Base-by-base conservation (phyloP, 2,888 invertebrate species). In the Acleris literana region DNA sequence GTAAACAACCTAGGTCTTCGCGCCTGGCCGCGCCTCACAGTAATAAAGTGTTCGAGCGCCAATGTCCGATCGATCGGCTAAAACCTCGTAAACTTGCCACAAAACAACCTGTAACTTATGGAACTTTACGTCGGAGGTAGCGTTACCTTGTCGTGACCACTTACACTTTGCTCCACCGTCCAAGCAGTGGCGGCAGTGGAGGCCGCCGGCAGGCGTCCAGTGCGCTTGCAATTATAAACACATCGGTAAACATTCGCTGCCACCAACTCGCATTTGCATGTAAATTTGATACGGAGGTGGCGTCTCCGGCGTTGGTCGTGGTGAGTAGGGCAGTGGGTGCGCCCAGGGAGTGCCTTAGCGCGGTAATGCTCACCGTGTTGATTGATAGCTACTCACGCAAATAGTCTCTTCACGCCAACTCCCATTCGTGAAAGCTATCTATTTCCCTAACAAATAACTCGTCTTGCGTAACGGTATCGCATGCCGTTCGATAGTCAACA, bases 141-240 rank as follows among this genome's bases (percentile, higher is more conserved):
- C 33, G 39, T 39, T 39, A 39, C 39, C 39, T 39, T 39, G 39
- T 13, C 13, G 13, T 39, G 39, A 39, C 39, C 39, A 66, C 92
- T 90, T 90, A 92, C 92, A 75, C 85, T 86, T 71, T 92, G 89
- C 77, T 92, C 91, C 68, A 92, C 91, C 39, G 92, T 92, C 92
- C 92, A 92, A 64, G 92, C 92, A 59, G 90, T 83, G 63, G 90
- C 85, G 29, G 62, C 57, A 17, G 62, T 57, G 18, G 61, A 44
- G 33, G 58, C n/a, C 39, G 57, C 61, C 7, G 61, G 57, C 63
- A 79, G 87, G 72, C 90, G 90, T 90, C 92, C 92, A 82, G 92
- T 79, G 70, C 90, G 92, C 92, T 92, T 91, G 90, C 75, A 86
- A 88, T 44, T 33, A 39, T 48, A 66, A 57, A 55, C 39, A 55